phyloP scores from a whole-genome alignment of 2,888 invertebrate species.

The Stomorhina lunata region DNA sequence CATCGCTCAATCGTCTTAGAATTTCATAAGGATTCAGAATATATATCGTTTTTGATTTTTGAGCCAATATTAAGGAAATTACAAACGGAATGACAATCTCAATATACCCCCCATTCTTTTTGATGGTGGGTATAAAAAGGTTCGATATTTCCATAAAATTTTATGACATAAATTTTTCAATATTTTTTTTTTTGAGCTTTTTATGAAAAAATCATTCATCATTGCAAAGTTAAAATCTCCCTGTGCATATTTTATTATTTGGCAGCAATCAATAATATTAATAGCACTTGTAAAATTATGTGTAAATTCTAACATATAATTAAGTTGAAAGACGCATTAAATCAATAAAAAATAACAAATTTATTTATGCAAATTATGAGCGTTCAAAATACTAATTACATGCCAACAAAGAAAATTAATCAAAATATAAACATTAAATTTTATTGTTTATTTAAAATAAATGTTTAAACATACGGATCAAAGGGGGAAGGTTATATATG shows the following conservation, averaged over 20 bases:
- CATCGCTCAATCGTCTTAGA: too few relatives aligned
- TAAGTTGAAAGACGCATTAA: background rate
- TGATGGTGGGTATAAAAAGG: too few relatives aligned
- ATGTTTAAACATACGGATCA: background rate
- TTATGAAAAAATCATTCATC: conserved; percentile 3
- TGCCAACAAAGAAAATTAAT: conserved; percentile 4
- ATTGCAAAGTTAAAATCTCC: background rate
- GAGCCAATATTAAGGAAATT: too few relatives aligned
- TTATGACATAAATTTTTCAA: too few relatives aligned
- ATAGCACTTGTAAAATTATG: conserved; percentile 22
- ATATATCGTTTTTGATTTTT: too few relatives aligned
- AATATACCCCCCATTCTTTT: too few relatives aligned
- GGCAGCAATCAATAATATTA: conserved; percentile 48
- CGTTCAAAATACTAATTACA: background rate
- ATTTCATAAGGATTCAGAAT: too few relatives aligned
- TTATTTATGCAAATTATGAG: background rate
- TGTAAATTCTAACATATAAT: background rate
- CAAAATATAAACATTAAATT: background rate
- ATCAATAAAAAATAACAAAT: background rate
- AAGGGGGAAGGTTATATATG: background rate
- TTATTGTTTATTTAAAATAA: background rate
- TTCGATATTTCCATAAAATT: too few relatives aligned
- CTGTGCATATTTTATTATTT: conserved; percentile 8
- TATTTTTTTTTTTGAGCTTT: background rate
- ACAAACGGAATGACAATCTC: too few relatives aligned